These are phyloP conservation scores for Malurus melanocephalus DNA, from an alignment of 2,113 vertebrate genomes.

Conservation along the genomic window DNA sequence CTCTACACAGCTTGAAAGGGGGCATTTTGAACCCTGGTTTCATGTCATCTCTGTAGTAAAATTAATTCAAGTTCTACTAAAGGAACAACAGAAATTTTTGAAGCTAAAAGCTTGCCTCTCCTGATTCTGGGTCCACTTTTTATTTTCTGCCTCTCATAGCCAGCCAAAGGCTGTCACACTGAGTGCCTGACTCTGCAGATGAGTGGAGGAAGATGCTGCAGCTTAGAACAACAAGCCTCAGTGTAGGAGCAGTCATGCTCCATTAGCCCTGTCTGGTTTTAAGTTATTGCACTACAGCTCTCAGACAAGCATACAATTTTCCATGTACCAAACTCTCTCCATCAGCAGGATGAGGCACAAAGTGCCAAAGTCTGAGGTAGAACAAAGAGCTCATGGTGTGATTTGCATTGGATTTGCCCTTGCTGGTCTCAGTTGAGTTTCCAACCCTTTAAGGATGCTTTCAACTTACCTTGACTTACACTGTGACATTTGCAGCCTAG, in stretches of 20 bases:
- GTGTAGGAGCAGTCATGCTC: neutral
- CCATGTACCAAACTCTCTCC: neutral
- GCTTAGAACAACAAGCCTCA: neutral
- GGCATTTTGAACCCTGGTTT: neutral
- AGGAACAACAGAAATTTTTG: neutral
- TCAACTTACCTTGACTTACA: neutral
- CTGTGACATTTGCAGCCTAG: neutral
- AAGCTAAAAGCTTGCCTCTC: neutral
- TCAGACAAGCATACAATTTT: constrained; percentile 20
- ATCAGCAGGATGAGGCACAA: neutral
- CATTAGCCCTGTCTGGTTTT: constrained; percentile 26
- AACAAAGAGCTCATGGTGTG: neutral
- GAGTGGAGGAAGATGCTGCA: neutral
- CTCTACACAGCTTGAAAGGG: neutral
- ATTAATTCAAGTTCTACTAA: neutral
- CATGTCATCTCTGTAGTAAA: neutral
- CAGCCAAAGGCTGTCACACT: neutral
- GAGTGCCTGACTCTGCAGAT: neutral
- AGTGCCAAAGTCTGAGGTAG: neutral
- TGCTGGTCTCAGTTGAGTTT: neutral
- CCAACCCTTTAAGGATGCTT: neutral
- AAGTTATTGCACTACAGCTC: constrained; percentile 29
- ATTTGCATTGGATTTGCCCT: neutral
- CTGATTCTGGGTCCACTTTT: neutral
- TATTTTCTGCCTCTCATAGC: neutral